phyloP scores from a whole-genome alignment of 2,113 vertebrate species.

The Corythornis madagascariensis region DNA sequence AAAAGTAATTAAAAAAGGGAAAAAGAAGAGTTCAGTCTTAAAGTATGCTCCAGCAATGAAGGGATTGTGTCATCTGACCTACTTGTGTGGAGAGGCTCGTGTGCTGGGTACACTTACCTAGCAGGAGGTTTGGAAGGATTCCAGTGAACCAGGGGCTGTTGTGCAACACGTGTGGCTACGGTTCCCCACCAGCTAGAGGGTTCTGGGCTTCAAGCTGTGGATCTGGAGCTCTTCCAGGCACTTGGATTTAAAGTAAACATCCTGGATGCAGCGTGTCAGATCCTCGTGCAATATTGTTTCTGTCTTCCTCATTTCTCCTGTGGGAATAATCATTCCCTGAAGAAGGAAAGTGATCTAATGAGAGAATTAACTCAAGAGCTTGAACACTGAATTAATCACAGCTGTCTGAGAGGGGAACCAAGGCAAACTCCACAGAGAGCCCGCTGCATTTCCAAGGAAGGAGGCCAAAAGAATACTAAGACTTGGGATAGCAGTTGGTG shows the following conservation, averaged over 20 bases:
- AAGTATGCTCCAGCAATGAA: not conserved
- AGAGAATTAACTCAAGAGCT: slow-evolving; percentile 66
- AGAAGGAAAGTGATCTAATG: slow-evolving; percentile 70
- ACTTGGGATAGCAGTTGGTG: not conserved
- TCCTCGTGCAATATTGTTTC: slow-evolving; percentile 43
- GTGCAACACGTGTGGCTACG: not conserved
- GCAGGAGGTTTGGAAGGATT: slow-evolving; percentile 34
- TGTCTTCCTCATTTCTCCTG: slow-evolving; percentile 46
- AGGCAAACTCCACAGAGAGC: slow-evolving; percentile 53
- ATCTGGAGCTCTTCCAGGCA: slow-evolving; percentile 45
- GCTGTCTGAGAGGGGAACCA: slow-evolving; percentile 59
- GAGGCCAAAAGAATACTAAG: slow-evolving; percentile 17
- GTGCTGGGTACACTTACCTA: slow-evolving; percentile 34
- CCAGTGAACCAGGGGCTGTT: not conserved
- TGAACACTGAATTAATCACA: slow-evolving; percentile 64
- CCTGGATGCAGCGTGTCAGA: slow-evolving; percentile 52
- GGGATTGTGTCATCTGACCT: not conserved
- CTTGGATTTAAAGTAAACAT: slow-evolving; percentile 66
- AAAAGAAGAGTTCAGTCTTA: not conserved
- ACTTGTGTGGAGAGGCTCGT: slow-evolving; percentile 3
- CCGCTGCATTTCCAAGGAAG: slow-evolving; percentile 41
- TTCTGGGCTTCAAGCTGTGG: slow-evolving; percentile 35
- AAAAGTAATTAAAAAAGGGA: not conserved
- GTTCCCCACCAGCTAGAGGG: not conserved
- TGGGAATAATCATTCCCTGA: slow-evolving; percentile 62